These are phyloP conservation scores for Chaetophractus vellerosus DNA, from an alignment of 2,797 vertebrate species.

Conservation along the genomic window DNA sequence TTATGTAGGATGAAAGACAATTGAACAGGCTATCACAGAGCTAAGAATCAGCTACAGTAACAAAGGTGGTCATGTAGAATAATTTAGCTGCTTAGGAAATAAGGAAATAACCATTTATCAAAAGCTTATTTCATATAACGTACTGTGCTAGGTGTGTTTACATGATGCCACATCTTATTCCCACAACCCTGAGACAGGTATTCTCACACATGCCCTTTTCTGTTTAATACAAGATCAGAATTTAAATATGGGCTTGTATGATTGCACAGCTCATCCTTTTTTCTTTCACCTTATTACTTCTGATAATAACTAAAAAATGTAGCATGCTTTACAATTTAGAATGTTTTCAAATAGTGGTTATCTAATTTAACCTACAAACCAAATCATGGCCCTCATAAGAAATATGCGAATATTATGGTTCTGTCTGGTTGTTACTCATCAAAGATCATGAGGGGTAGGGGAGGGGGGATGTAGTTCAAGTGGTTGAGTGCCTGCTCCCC, in stretches of 20 bases:
- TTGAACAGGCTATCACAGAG: not conserved
- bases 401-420: constrained; percentile 56
- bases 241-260: constrained; percentile 16
- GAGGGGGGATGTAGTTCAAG: no score
- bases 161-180: not conserved
- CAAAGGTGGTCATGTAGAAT: not conserved
- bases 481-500: no score
- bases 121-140: not conserved
- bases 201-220: not conserved
- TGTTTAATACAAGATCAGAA: constrained; percentile 20
- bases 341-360: constrained; percentile 38
- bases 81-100: not conserved
- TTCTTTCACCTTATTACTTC: constrained; percentile 29
- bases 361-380: constrained; percentile 45
- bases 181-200: not conserved
- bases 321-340: constrained; percentile 38
- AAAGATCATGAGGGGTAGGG: not conserved
- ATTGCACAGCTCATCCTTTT: not conserved
- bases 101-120: not conserved
- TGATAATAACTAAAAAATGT: constrained; percentile 56
- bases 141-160: not conserved
- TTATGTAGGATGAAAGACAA: not conserved
- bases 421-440: constrained; percentile 50
- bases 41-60: not conserved
- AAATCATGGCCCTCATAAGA: constrained; percentile 1